Evolutionary conservation across 2,797 vertebrate species (phyloP).

Genomic region (Anguilla pacifica): DNA sequence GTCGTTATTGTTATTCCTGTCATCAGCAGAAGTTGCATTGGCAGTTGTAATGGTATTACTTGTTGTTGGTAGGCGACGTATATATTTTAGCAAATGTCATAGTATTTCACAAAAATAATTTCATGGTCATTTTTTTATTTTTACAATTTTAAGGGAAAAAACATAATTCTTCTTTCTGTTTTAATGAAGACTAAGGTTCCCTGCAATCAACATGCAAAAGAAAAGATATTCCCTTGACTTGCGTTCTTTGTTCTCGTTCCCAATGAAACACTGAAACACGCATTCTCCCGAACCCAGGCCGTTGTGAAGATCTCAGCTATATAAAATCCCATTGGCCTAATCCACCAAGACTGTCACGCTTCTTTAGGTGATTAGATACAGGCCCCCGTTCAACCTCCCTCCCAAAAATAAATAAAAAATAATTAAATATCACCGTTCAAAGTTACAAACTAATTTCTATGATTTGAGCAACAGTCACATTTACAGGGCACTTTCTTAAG

Average conservation of each 20-base stretch:
- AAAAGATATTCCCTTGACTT: neutral
- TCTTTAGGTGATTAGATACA: conserved; percentile 34
- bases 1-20: neutral
- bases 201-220: neutral
- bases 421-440: neutral
- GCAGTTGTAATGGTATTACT: neutral
- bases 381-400: neutral
- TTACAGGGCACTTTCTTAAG: too few species aligned
- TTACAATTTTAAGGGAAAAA: too few species aligned
- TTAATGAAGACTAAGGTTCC: neutral
- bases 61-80: neutral
- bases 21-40: neutral
- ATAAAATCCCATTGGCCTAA: conserved; percentile 39
- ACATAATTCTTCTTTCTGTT: too few species aligned
- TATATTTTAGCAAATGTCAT: neutral
- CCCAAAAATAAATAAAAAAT: neutral
- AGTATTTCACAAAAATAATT: neutral
- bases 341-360: conserved; percentile 32
- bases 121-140: neutral
- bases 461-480: too few species aligned
- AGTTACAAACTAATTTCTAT: neutral
- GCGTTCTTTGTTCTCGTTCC: neutral
- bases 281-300: neutral
- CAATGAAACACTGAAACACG: neutral
- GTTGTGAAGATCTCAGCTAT: conserved; percentile 13